These are phyloP conservation scores for Buphagus erythrorhynchus DNA, from an alignment of 2,797 vertebrate genomes.

Conservation along the genomic window DNA sequence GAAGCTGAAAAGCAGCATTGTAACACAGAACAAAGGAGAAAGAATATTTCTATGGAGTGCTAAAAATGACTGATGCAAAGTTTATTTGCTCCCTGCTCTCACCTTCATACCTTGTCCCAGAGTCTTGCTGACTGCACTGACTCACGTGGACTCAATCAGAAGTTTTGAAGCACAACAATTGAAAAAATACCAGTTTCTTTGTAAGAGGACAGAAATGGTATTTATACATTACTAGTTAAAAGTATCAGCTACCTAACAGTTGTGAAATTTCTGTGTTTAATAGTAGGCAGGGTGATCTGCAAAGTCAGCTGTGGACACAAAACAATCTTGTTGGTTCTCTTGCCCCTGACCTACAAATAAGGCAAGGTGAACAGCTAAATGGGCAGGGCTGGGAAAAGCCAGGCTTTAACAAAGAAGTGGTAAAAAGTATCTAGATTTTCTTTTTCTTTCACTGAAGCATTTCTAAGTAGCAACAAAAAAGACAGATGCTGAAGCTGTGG, in stretches of 20 bases:
- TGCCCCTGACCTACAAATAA: background rate
- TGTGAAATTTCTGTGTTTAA: background rate
- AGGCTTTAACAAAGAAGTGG: background rate
- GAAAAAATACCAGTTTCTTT: background rate
- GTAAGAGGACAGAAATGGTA: background rate
- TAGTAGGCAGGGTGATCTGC: background rate
- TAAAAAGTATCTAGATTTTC: background rate
- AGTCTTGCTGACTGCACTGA: background rate
- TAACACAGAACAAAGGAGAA: background rate
- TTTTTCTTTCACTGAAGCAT: background rate
- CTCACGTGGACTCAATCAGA: background rate
- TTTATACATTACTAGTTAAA: background rate
- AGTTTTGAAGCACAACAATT: background rate
- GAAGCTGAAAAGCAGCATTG: background rate
- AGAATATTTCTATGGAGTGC: background rate
- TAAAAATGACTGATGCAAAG: background rate
- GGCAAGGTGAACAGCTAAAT: background rate
- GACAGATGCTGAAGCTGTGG: background rate
- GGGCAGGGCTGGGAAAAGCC: background rate
- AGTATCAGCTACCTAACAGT: background rate
- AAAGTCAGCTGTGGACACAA: background rate
- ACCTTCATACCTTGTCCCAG: background rate
- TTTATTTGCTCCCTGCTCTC: background rate
- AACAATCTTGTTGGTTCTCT: rapidly evolving
- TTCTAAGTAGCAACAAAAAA: background rate